Evolutionary conservation across 1,140 invertebrate genomes (phyloP), one percentile per base, ranked within the genome.

Genomic region (Apis laboriosa): DNA sequence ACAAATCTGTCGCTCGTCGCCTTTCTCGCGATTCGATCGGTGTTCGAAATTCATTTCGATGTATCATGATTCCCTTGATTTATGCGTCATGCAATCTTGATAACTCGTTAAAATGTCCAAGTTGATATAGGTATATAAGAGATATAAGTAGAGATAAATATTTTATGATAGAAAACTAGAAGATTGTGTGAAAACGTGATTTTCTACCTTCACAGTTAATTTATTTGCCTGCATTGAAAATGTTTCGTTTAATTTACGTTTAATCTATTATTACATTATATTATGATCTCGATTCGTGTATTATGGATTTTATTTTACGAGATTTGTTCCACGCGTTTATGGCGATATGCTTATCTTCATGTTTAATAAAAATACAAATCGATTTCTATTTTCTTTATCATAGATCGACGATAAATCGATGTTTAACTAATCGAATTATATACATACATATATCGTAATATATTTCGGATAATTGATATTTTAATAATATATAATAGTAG

Each of bases 1-100:
- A 43, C 21, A 78, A 64, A 67, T 64, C 49, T 51, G 19, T 9
- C n/a, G 75, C 58, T 21, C 66, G 66, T 77, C 56, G 56, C 66
- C 49, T 56, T 78, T 83, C 75, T 78, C 75, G 72, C 74, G 49
- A 71, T 64, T 51, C 19, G 66, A 51, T 28, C n/a, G 19, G 34
- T 5, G 21, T 74, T 61, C 19, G 55, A 76, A 72, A 74, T 63
- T 72, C 73, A 68, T 17, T 74, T 4, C 9, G 13, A 13, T 24
- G 43, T 21, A 58, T 64, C 51, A 17, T 24, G 75, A 83, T 77
- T 83, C 55, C n/a, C 56, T 63, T 83, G 73, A 83, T 83, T 78
- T 83, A 83, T 83, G 28, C 56, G 9, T 34, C 49, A 34, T 51
- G 64, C 24, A 81, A 67, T 55, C 72, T 28, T 24, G 80, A 66